phyloP scores from a whole-genome alignment of 2,888 invertebrate genomes.

The Temnothorax unifasciatus region DNA sequence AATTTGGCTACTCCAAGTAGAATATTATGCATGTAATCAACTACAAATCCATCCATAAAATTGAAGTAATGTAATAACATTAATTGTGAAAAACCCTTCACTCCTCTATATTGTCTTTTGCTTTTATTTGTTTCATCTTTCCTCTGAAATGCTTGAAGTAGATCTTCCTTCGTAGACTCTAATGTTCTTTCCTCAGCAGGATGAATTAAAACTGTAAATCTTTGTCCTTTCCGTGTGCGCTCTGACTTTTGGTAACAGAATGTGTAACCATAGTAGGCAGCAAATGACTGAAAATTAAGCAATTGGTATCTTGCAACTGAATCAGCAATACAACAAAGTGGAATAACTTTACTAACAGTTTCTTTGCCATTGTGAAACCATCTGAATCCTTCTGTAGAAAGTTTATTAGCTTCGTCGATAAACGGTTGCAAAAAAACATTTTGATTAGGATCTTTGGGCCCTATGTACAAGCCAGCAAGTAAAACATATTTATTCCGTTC shows the following conservation, averaged over 20 bases:
- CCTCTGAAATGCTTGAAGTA: slow-evolving; percentile 5
- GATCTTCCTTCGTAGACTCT: not conserved
- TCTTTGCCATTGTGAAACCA: slow-evolving; percentile 30
- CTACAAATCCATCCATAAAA: slow-evolving; percentile 25
- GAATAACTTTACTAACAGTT: slow-evolving; percentile 38
- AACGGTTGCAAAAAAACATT: slow-evolving; percentile 29
- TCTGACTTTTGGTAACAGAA: slow-evolving; percentile 34
- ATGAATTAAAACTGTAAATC: slow-evolving; percentile 22
- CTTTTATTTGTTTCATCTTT: slow-evolving; percentile 28
- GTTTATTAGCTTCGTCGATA: slow-evolving; percentile 26
- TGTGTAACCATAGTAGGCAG: slow-evolving; percentile 26
- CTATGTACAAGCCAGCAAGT: slow-evolving; percentile 11
- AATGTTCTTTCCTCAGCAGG: slow-evolving; percentile 25
- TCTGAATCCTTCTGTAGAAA: slow-evolving; percentile 9
- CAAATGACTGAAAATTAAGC: slow-evolving; percentile 37
- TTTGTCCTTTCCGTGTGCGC: slow-evolving; percentile 24
- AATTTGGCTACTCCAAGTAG: slow-evolving; percentile 29
- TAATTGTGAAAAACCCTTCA: slow-evolving; percentile 15
- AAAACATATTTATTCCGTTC: slow-evolving; percentile 27
- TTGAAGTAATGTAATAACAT: slow-evolving; percentile 10
- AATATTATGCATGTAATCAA: slow-evolving; percentile 40
- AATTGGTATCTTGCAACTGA: slow-evolving; percentile 35
- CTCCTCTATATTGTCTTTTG: slow-evolving; percentile 29
- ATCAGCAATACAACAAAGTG: slow-evolving; percentile 33
- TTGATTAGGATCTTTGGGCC: slow-evolving; percentile 27